Evolutionary conservation across 1,140 invertebrate species (phyloP).

Genomic region (Trissolcus basalis): DNA sequence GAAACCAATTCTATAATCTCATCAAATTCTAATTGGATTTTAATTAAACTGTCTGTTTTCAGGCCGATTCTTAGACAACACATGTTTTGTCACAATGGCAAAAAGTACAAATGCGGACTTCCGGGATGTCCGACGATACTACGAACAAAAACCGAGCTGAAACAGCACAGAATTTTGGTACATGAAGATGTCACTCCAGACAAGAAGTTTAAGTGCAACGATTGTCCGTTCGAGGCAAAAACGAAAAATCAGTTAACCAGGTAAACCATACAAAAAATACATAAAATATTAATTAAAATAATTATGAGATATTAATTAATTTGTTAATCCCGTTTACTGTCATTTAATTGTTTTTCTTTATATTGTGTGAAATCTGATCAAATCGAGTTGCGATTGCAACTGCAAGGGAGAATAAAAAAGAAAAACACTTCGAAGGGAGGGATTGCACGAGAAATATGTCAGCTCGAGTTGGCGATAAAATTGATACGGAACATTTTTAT

Average conservation of each 20-base stretch:
- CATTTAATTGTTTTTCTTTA: neutral
- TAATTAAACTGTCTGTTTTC: slow-evolving; percentile 9
- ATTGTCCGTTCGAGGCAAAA: slow-evolving; percentile 81
- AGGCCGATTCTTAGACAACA: slow-evolving; percentile 80
- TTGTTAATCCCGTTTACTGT: too few species aligned
- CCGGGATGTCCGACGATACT: slow-evolving; percentile 77
- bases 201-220: slow-evolving; percentile 78
- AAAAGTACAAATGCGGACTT: slow-evolving; percentile 79
- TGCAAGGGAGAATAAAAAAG: too few species aligned
- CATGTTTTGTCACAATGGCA: slow-evolving; percentile 78
- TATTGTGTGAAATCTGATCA: neutral
- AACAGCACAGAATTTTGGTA: slow-evolving; percentile 70
- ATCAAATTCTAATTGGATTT: neutral
- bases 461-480: slow-evolving; percentile 2
- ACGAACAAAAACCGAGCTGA: slow-evolving; percentile 77
- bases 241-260: slow-evolving; percentile 80
- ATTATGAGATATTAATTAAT: too few species aligned
- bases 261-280: slow-evolving; percentile 71
- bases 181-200: slow-evolving; percentile 73
- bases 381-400: neutral
- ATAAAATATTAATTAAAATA: too few species aligned
- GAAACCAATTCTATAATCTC: too few species aligned
- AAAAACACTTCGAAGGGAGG: neutral
- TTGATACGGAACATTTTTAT: slow-evolving; percentile 13
- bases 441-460: neutral